These are phyloP conservation scores for Lepidocolaptes lacrymiger DNA, from an alignment of 2,797 vertebrate genomes.

Conservation along the genomic window DNA sequence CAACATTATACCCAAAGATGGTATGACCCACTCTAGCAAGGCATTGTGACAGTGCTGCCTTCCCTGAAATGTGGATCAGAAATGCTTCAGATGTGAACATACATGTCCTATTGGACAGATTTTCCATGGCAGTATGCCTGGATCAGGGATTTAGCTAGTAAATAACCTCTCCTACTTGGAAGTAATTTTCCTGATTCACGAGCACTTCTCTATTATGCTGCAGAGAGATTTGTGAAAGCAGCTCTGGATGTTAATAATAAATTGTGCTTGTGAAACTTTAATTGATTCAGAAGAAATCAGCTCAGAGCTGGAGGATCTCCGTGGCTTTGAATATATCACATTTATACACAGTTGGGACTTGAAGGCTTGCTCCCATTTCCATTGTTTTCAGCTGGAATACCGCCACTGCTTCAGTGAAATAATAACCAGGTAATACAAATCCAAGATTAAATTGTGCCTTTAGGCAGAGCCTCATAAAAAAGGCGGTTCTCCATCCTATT, in stretches of 20 bases:
- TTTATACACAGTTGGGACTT: background rate
- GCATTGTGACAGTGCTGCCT: background rate
- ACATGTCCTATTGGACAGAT: background rate
- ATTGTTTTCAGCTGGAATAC: constrained; percentile 35
- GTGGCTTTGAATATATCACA: background rate
- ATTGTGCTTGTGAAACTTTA: background rate
- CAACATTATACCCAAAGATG: background rate
- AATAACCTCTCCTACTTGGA: background rate
- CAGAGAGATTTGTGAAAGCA: background rate
- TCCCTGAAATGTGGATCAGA: background rate
- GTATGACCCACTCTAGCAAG: background rate
- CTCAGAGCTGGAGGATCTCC: background rate
- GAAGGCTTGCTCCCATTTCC: background rate
- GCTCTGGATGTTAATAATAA: constrained; percentile 18
- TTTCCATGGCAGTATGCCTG: background rate
- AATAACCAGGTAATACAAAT: constrained; percentile 18
- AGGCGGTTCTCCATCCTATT: background rate
- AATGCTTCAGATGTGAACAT: background rate
- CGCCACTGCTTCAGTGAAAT: background rate
- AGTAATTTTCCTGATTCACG: background rate
- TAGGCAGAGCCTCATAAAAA: constrained; percentile 34
- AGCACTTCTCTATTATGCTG: background rate
- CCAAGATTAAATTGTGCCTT: constrained; percentile 27
- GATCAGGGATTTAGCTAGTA: background rate
- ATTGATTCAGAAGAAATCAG: background rate